phyloP scores from a whole-genome alignment of 92 coral and sea anemone genomes.

The Bergia sp. region DNA sequence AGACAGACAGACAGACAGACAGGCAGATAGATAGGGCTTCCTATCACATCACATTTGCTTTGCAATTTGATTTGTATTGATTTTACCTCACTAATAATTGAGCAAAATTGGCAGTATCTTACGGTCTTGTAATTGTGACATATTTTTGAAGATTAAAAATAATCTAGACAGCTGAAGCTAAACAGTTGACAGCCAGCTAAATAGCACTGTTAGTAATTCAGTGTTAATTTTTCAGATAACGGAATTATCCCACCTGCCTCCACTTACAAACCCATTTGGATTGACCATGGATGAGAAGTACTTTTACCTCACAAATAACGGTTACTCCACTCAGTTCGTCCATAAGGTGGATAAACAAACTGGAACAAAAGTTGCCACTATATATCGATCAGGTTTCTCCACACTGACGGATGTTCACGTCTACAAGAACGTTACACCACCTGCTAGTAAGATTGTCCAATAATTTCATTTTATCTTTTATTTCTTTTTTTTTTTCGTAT shows the following conservation, averaged over 20 bases:
- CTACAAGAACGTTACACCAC: slow-evolving; percentile 35
- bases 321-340: background rate
- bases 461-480: no score
- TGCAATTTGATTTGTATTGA: no score
- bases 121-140: no score
- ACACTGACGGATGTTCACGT: background rate
- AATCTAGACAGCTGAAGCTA: no score
- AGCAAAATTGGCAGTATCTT: no score
- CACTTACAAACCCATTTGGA: background rate
- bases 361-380: background rate
- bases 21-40: no score
- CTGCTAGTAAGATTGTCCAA: slow-evolving; percentile 24
- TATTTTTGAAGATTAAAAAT: no score
- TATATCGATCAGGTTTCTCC: background rate
- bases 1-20: no score
- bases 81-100: no score
- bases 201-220: background rate
- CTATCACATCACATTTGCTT: no score
- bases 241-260: slow-evolving; percentile 20
- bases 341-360: slow-evolving; percentile 5
- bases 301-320: slow-evolving; percentile 1
- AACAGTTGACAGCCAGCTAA: background rate
- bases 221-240: background rate
- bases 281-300: slow-evolving; percentile 20
- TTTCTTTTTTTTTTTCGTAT: no score